These are phyloP conservation scores for Chaetogeoica ovagalla DNA, from an alignment of 2,888 invertebrate species.

Conservation along the genomic window DNA sequence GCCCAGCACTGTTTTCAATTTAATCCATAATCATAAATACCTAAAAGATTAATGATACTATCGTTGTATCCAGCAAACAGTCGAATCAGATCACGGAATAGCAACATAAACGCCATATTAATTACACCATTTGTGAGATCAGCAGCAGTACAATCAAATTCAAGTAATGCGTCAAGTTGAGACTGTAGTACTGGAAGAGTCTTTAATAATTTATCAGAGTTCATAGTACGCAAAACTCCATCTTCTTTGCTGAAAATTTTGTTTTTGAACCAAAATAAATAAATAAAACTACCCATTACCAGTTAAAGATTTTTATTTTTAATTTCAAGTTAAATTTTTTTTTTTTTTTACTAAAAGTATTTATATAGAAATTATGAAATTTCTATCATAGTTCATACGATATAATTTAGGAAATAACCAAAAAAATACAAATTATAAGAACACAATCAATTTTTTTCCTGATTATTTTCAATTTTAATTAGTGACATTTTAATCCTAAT, in stretches of 20 bases:
- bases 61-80: conserved; percentile 99
- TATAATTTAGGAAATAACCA: too few relatives aligned
- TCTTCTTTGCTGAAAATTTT: conserved; percentile 83
- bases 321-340: too few relatives aligned
- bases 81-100: conserved; percentile 98
- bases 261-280: not conserved
- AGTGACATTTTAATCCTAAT: too few relatives aligned
- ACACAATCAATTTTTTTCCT: too few relatives aligned
- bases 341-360: too few relatives aligned
- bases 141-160: conserved; percentile 95
- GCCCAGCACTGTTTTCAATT: conserved; percentile 36
- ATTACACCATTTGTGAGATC: conserved; percentile 98
- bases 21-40: conserved; percentile 59
- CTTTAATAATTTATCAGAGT: conserved; percentile 93
- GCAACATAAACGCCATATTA: conserved; percentile 97
- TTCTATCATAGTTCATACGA: too few relatives aligned
- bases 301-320: not conserved
- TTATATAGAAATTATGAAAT: too few relatives aligned
- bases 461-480: too few relatives aligned
- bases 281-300: not conserved
- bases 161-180: conserved; percentile 91
- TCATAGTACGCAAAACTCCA: conserved; percentile 95
- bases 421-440: too few relatives aligned
- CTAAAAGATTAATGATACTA: conserved; percentile 95
- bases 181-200: conserved; percentile 93